Evolutionary conservation across 2,888 invertebrate genomes (phyloP).

Genomic region (Lasius platythorax): DNA sequence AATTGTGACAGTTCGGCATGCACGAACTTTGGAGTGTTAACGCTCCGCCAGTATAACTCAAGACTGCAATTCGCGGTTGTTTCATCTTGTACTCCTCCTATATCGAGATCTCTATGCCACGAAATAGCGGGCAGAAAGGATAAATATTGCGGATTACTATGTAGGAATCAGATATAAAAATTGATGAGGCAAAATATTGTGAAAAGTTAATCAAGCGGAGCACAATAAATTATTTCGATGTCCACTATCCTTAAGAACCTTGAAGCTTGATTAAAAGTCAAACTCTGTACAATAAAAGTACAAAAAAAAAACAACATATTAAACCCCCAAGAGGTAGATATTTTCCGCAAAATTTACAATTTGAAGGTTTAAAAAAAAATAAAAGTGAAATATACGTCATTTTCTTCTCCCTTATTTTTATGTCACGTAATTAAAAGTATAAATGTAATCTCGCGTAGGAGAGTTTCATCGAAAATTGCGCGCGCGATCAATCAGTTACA

Average conservation of each 20-base stretch:
- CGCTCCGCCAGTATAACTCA: conserved; percentile 23
- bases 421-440: conserved; percentile 12
- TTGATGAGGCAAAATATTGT: not conserved
- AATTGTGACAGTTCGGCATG: conserved; percentile 38
- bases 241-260: not conserved
- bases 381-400: not conserved
- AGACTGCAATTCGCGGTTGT: conserved; percentile 32
- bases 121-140: conserved; percentile 14
- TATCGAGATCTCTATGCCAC: not conserved
- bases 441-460: not conserved
- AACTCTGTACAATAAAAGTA: not conserved
- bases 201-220: not conserved
- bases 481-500: conserved; percentile 45
- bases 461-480: conserved; percentile 17
- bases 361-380: not conserved
- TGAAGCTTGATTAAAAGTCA: not conserved
- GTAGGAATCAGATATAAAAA: not conserved
- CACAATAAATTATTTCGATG: not conserved
- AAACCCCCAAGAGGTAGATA: not conserved
- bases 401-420: not conserved
- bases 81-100: not conserved
- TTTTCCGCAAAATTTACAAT: conserved; percentile 5
- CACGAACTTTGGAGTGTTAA: conserved; percentile 48
- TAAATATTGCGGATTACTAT: not conserved
- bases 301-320: not conserved